A percentile compares a stretch with the other conserved stretches of the same genome.
Conservation (phyloP, 2,797 vertebrate genomes). For the Cephalopachus bancanus region DNA sequence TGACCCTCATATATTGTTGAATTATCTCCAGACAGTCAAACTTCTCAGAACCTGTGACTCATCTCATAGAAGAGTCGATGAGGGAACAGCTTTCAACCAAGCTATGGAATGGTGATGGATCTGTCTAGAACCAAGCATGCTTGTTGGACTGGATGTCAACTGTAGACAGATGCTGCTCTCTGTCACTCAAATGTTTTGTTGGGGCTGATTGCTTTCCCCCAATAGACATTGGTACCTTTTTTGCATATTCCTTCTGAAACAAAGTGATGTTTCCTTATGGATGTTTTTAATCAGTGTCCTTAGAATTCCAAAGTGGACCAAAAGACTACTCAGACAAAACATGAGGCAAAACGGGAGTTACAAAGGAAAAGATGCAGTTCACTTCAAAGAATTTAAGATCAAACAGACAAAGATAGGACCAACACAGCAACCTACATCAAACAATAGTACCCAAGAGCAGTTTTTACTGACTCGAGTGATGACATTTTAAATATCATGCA, state of each 20-base stretch:
- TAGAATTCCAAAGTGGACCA: not conserved
- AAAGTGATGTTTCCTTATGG: constrained; percentile 67
- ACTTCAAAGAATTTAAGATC: not conserved
- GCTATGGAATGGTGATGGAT: constrained; percentile 60
- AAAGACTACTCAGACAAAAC: not conserved
- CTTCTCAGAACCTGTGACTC: constrained; percentile 46
- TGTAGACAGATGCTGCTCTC: not conserved
- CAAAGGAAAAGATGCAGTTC: not conserved
- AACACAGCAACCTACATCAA: not conserved
- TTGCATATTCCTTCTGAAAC: constrained; percentile 53
- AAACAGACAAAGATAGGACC: not conserved
- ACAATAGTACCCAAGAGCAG: too few relatives aligned
- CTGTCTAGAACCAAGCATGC: constrained; percentile 40
- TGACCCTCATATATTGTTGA: not conserved
- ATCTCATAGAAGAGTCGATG: not conserved
- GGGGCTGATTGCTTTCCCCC: not conserved
- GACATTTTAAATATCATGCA: accelerated
- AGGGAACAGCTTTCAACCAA: constrained; percentile 48
- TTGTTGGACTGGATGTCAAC: constrained; percentile 39
- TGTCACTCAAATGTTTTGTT: constrained; percentile 40
- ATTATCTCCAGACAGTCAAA: not conserved
- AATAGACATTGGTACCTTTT: constrained; percentile 17
- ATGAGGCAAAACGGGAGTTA: not conserved
- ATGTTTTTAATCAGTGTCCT: constrained; percentile 70
- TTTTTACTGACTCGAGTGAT: not conserved